phyloP scores from a whole-genome alignment of 23 tunicate genomes.

The Ascidia mentula region DNA sequence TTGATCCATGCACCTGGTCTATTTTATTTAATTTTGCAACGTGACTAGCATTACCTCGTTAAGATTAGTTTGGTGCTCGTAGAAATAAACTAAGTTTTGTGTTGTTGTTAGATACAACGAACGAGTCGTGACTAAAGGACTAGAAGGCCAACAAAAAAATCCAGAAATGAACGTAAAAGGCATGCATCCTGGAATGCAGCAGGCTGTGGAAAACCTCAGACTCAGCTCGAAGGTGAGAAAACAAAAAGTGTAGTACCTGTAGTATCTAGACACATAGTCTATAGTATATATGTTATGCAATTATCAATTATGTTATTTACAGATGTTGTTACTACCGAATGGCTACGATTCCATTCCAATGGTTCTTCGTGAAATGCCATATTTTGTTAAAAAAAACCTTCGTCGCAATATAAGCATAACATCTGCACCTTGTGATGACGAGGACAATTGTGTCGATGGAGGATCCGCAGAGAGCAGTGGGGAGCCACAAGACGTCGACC shows the following conservation, averaged over 20 bases:
- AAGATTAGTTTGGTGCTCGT: background rate
- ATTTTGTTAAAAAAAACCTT: background rate
- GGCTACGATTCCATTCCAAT: background rate
- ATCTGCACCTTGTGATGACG: conserved; percentile 56
- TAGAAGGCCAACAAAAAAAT: conserved; percentile 32
- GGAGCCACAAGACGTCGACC: no score
- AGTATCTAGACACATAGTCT: background rate
- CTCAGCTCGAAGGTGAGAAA: conserved; percentile 30
- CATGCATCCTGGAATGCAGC: conserved; percentile 11
- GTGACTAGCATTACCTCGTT: background rate
- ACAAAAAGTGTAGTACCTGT: background rate
- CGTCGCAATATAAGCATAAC: background rate
- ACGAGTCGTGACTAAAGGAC: conserved; percentile 15
- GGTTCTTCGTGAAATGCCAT: background rate
- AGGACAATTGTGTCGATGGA: conserved; percentile 44
- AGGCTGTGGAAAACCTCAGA: conserved; percentile 30
- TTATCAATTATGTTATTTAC: background rate
- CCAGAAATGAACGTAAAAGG: conserved; percentile 53
- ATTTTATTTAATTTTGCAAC: background rate
- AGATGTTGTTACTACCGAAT: background rate
- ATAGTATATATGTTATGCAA: no score
- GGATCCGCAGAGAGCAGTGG: conserved; percentile 30
- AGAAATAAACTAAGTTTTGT: background rate
- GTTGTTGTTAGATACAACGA: conserved; percentile 21
- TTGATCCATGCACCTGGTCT: background rate